These are phyloP conservation scores for Spodoptera litura DNA, from an alignment of 1,140 invertebrate species.

Conservation along the genomic window DNA sequence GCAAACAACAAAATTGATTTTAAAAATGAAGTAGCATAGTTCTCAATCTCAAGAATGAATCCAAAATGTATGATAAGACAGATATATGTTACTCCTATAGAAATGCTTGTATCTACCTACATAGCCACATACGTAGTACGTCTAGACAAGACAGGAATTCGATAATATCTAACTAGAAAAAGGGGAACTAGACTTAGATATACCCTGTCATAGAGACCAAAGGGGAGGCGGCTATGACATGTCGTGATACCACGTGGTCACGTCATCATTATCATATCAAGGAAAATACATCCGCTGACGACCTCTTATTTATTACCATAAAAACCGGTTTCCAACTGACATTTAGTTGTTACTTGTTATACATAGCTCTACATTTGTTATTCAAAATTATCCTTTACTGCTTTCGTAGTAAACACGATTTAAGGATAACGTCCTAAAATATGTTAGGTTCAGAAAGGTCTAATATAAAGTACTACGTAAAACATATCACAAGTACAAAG, in stretches of 20 bases:
- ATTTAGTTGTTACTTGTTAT: not conserved
- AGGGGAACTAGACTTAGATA: not conserved
- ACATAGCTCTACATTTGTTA: too few relatives aligned
- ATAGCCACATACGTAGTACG: too few relatives aligned
- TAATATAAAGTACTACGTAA: not conserved
- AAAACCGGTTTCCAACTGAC: not conserved
- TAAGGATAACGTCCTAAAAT: not conserved
- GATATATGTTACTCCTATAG: too few relatives aligned
- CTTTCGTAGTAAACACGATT: too few relatives aligned
- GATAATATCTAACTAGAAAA: not conserved
- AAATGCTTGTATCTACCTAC: too few relatives aligned
- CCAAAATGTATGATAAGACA: too few relatives aligned
- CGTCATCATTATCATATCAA: slow-evolving; percentile 38
- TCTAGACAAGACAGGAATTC: too few relatives aligned
- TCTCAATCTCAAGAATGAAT: too few relatives aligned
- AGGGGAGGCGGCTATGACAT: not conserved
- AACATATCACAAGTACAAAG: not conserved
- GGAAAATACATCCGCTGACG: slow-evolving; percentile 6
- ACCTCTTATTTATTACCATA: slow-evolving; percentile 29
- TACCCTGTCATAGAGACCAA: not conserved
- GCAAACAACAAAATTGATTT: too few relatives aligned
- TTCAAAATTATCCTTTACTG: too few relatives aligned
- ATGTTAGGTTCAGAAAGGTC: not conserved
- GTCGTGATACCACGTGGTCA: not conserved
- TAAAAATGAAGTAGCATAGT: too few relatives aligned